A percentile compares a stretch with the other conserved stretches of the same genome.
These are phyloP conservation scores for Kradibia gibbosae DNA, from an alignment of 1,140 invertebrate genomes.

Conservation along the genomic window DNA sequence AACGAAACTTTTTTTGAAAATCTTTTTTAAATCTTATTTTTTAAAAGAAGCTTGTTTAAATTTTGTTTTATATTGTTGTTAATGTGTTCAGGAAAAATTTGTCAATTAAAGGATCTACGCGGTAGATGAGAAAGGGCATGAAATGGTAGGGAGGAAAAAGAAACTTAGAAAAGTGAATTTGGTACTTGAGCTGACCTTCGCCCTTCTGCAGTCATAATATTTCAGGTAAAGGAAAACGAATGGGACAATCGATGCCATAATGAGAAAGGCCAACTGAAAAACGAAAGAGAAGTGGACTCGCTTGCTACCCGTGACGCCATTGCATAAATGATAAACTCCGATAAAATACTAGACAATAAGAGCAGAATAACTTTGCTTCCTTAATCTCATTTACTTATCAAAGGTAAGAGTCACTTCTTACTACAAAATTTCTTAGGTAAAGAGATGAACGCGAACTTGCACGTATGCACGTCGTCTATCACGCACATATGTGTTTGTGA, in stretches of 20 bases:
- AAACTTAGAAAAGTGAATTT: slow-evolving; percentile 14
- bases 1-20: no score
- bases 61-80: no score
- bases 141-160: no score
- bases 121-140: no score
- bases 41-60: no score
- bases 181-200: slow-evolving; percentile 3
- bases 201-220: slow-evolving; percentile 11
- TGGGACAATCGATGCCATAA: background rate
- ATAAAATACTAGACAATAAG: background rate
- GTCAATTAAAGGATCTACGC: no score
- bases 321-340: background rate
- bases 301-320: background rate
- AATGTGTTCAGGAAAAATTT: no score
- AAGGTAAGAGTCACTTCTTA: background rate
- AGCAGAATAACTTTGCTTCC: background rate
- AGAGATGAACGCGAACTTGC: background rate
- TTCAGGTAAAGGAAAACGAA: background rate
- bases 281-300: background rate
- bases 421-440: background rate
- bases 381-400: background rate
- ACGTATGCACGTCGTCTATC: background rate
- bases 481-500: background rate
- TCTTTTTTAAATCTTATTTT: no score
- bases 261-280: background rate